A percentile compares a stretch with the other conserved stretches of the same genome.
These are phyloP conservation scores for Serinus canaria DNA, from an alignment of 2,113 vertebrate species.

Conservation along the genomic window DNA sequence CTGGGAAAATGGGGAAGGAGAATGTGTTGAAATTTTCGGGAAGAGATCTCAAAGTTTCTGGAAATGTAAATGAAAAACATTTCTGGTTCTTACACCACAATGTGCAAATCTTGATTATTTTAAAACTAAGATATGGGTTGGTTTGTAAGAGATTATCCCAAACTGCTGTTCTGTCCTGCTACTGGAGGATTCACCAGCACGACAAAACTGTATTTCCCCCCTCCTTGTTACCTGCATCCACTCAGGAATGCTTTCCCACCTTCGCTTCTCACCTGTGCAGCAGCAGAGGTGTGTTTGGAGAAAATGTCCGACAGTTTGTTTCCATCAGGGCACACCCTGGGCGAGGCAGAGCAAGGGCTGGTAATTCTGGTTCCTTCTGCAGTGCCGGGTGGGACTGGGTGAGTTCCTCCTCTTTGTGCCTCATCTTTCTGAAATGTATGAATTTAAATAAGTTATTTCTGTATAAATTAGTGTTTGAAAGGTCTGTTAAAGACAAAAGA, in stretches of 20 bases:
- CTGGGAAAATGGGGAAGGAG: constrained; percentile 32
- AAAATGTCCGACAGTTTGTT: background rate
- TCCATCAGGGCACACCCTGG: background rate
- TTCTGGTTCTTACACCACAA: background rate
- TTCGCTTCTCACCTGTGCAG: background rate
- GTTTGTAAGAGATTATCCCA: background rate
- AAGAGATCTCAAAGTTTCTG: constrained; percentile 28
- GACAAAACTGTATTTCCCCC: background rate
- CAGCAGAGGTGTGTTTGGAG: background rate
- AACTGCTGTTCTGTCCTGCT: background rate
- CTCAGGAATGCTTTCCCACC: background rate
- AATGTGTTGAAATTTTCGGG: constrained; percentile 18
- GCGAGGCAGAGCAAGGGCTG: background rate
- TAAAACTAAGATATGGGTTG: background rate
- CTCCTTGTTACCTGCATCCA: background rate
- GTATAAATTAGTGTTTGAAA: background rate
- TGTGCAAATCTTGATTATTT: background rate
- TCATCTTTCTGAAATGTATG: background rate
- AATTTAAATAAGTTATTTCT: background rate
- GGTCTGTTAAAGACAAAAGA: background rate
- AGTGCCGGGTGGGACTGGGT: background rate
- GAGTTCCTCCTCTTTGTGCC: background rate
- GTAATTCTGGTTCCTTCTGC: constrained; percentile 30
- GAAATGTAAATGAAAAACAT: background rate
- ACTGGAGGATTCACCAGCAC: background rate